phyloP scores from a whole-genome alignment of 2,888 invertebrate species.

The Tinea pellionella region DNA sequence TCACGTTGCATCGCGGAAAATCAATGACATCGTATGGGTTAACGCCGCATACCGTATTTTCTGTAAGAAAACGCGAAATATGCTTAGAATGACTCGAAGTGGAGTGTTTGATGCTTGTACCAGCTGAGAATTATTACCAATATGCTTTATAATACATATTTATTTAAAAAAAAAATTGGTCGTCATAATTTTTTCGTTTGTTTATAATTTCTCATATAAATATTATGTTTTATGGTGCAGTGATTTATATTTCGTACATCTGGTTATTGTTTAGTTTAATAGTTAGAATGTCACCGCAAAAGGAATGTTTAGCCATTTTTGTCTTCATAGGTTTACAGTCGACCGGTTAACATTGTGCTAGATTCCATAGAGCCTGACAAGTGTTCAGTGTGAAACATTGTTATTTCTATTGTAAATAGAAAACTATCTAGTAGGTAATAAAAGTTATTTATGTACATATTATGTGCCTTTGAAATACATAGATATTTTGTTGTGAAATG shows the following conservation, averaged over 20 bases:
- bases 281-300: neutral
- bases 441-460: neutral
- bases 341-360: slow-evolving; percentile 11
- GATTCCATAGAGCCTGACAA: neutral
- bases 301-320: neutral
- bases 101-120: slow-evolving; percentile 33
- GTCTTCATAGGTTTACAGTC: neutral
- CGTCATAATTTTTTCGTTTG: neutral
- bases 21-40: slow-evolving; percentile 38
- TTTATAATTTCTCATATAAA: neutral
- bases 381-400: neutral
- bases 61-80: slow-evolving; percentile 56
- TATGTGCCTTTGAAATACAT: neutral
- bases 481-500: neutral
- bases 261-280: neutral
- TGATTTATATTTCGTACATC: neutral
- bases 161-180: slow-evolving; percentile 13
- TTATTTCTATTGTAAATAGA: slow-evolving; percentile 8
- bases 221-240: neutral
- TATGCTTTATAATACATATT: slow-evolving; percentile 6
- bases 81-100: slow-evolving; percentile 34
- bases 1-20: slow-evolving; percentile 60
- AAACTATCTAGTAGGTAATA: neutral
- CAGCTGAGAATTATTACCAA: neutral
- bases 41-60: slow-evolving; percentile 68